phyloP scores from a whole-genome alignment of 2,113 vertebrate genomes.

The Apaloderma vittatum region DNA sequence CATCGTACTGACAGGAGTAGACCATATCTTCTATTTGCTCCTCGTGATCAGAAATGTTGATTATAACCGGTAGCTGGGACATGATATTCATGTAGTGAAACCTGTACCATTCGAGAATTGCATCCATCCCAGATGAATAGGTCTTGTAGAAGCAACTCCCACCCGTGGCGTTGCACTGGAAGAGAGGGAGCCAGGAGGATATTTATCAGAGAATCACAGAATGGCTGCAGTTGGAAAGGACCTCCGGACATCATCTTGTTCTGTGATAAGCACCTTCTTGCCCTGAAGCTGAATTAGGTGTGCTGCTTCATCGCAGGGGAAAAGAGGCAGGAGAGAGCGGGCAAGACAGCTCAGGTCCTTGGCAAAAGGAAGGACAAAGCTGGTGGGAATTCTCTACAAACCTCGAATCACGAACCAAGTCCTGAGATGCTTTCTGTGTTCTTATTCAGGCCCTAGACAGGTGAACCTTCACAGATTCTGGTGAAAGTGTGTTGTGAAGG shows the following conservation, averaged over 20 bases:
- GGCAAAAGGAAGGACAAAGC: not conserved
- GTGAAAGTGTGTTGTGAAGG: not conserved
- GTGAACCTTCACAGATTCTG: not conserved
- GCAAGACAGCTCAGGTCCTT: not conserved
- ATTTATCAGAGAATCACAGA: not conserved
- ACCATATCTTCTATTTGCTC: conserved; percentile 38
- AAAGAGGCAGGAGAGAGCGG: not conserved
- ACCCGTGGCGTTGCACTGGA: conserved; percentile 70
- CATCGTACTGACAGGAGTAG: conserved; percentile 65
- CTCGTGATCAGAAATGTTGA: not conserved
- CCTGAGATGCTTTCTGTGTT: not conserved
- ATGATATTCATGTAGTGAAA: conserved; percentile 78
- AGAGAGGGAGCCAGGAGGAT: not conserved
- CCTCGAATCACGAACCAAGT: not conserved
- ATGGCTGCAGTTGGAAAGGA: not conserved
- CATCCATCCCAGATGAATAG: conserved; percentile 45
- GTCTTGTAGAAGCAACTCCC: conserved; percentile 67
- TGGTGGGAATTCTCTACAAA: not conserved
- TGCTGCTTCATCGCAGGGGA: not conserved
- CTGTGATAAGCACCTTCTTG: not conserved
- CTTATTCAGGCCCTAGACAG: not conserved
- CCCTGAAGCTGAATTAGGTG: not conserved
- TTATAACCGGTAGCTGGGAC: conserved; percentile 12
- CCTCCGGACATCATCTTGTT: not conserved
- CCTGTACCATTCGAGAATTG: conserved; percentile 72